Conservation (phyloP, 1,140 invertebrate genomes). For the Aplysia californica region DNA sequence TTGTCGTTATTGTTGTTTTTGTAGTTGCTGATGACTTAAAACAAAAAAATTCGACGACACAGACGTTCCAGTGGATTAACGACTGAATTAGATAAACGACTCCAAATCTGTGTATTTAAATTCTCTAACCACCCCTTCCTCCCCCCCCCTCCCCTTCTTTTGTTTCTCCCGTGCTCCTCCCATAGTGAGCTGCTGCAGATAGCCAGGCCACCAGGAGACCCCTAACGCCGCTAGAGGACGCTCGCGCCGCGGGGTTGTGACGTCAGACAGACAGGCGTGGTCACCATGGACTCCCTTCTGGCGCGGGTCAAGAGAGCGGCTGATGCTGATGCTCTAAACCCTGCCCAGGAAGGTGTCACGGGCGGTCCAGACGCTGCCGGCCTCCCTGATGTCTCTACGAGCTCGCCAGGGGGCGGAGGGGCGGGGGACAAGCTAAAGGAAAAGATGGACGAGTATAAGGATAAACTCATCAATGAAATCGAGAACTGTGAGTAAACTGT, state of each 20-base stretch:
- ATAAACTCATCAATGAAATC: constrained; percentile 45
- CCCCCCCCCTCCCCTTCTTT: too few relatives aligned
- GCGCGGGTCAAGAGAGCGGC: constrained; percentile 31
- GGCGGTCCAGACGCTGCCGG: constrained; percentile 5
- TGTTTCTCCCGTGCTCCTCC: too few relatives aligned
- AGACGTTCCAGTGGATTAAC: neutral
- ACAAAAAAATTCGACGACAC: too few relatives aligned
- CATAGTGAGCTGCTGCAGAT: too few relatives aligned
- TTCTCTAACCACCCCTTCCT: too few relatives aligned
- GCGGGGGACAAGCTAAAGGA: neutral
- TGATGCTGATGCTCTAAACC: too few relatives aligned
- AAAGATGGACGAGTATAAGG: constrained; percentile 44
- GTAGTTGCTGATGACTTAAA: neutral
- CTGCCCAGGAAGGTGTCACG: too few relatives aligned
- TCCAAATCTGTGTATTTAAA: too few relatives aligned
- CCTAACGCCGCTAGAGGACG: too few relatives aligned
- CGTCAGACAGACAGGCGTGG: neutral
- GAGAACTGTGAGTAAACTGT: constrained; percentile 53
- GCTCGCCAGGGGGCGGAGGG: constrained; percentile 19
- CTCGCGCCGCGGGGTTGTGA: too few relatives aligned
- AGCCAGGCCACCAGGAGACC: too few relatives aligned
- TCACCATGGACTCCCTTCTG: constrained; percentile 36
- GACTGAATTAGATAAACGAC: too few relatives aligned
- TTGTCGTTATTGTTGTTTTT: neutral
- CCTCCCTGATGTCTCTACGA: constrained; percentile 21